These are phyloP conservation scores for Cassiopea andromeda DNA, from an alignment of 30 jellyfish, hydroid and myxozoan species.

Conservation along the genomic window DNA sequence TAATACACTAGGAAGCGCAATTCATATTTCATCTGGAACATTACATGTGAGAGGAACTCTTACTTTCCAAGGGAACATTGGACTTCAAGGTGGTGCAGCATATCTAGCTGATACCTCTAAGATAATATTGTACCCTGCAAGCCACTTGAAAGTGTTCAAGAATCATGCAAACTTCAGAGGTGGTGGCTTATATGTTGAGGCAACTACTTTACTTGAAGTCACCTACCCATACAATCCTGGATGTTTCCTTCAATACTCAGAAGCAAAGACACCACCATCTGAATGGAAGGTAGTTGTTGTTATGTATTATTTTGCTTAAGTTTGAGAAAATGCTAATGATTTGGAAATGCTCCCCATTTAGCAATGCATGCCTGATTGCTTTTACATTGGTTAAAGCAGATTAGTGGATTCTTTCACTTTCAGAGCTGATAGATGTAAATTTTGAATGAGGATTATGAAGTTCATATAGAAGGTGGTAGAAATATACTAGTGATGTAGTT, in stretches of 20 bases:
- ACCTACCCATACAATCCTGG: conserved; percentile 77
- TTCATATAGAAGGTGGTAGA: no score
- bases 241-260: conserved; percentile 66
- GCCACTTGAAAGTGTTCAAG: conserved; percentile 30
- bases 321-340: no score
- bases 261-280: conserved; percentile 69
- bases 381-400: no score
- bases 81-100: conserved; percentile 66
- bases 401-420: no score
- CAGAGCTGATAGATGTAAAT: no score
- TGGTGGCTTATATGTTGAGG: conserved; percentile 68
- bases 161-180: conserved; percentile 75
- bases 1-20: conserved; percentile 66
- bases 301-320: not conserved
- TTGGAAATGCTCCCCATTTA: no score
- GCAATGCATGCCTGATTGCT: no score
- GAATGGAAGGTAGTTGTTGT: conserved; percentile 46
- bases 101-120: conserved; percentile 63
- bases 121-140: conserved; percentile 39
- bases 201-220: conserved; percentile 56
- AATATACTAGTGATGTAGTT: no score
- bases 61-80: conserved; percentile 23
- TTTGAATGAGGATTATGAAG: no score
- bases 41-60: conserved; percentile 57
- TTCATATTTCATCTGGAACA: conserved; percentile 52